A percentile compares a stretch with the other conserved stretches of the same genome.
phyloP scores from a whole-genome alignment of 1,140 invertebrate genomes.

The Cydia pomonella region DNA sequence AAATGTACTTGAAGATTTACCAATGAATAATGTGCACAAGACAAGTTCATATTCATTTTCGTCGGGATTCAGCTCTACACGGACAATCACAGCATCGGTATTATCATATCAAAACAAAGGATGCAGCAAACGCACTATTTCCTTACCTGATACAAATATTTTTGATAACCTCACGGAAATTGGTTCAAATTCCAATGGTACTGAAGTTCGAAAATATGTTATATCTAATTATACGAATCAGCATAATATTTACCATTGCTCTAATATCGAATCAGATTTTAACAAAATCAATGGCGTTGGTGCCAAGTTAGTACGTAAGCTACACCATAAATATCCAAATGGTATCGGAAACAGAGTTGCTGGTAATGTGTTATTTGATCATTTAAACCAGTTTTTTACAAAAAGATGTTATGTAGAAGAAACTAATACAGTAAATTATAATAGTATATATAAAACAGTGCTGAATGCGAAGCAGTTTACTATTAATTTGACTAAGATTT shows the following conservation, averaged over 20 bases:
- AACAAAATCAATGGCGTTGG: neutral
- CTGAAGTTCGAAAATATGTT: neutral
- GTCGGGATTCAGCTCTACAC: neutral
- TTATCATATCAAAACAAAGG: neutral
- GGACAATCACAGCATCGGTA: neutral
- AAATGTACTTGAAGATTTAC: neutral
- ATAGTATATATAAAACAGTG: slow-evolving; percentile 46
- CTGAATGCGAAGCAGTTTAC: slow-evolving; percentile 51
- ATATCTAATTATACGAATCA: neutral
- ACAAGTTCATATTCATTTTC: neutral
- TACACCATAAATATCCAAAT: neutral
- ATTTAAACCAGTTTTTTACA: neutral
- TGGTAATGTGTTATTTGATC: neutral
- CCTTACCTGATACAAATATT: slow-evolving; percentile 5
- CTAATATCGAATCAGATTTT: neutral
- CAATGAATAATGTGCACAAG: neutral
- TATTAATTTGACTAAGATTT: slow-evolving; percentile 47
- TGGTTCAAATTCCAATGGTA: neutral
- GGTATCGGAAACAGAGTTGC: neutral
- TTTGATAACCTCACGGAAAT: neutral
- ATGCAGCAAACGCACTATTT: neutral
- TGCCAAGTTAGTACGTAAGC: neutral
- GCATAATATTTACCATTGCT: neutral
- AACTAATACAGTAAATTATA: slow-evolving; percentile 32
- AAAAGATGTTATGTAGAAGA: neutral